Evolutionary conservation across 2,797 vertebrate genomes (phyloP), one percentile per base, ranked within the genome.

Genomic region (Dendrocincla fuliginosa): DNA sequence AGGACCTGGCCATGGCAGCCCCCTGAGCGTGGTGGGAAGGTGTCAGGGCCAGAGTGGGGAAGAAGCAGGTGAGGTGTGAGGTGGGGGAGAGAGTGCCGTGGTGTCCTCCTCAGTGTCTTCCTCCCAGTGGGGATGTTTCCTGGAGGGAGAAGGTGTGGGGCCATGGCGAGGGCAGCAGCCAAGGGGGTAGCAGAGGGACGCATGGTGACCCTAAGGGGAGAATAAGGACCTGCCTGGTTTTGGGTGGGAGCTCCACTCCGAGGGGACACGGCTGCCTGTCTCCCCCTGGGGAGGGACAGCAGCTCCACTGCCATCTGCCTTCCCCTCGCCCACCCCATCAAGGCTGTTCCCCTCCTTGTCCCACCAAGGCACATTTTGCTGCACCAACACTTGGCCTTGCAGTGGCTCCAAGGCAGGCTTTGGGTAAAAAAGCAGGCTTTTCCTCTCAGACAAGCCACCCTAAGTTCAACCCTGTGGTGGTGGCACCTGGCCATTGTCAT

Each of bases 261-360:
- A 46, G 44, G 52, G 25, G 32, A 27, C 0, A 0, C 37, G 47
- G 64, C 52, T 69, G 16, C 52, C 47, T 32, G 23, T 22, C 32
- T 67, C 7, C 10, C 53, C 7, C 0, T 0, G 0, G 50, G 57
- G 30, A 15, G 53, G 33, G 37, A 8, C 1, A 10, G 37, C n/a
- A 11, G 23, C 64, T 19, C 25, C 0, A 1, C 44, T 0, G 0
- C 83, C 77, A 50, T 81, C 49, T 78, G 85, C 80, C 64, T 76
- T 63, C 56, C 47, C 59, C 27, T 89, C 0, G 0, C 79, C 13
- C 37, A 3, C 59, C 44, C 68, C 68, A 5, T 47, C 59, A 20
- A 23, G 35, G 35, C 64, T 42, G 6, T 39, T 50, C 42, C 46
- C 24, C 4, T 77, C 75, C 13, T 14, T 12, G 23, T 90, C 73